Evolutionary conservation across 2,888 invertebrate species (phyloP), one percentile per base, ranked within the genome.

Genomic region (Drosophila glabriapex): DNA sequence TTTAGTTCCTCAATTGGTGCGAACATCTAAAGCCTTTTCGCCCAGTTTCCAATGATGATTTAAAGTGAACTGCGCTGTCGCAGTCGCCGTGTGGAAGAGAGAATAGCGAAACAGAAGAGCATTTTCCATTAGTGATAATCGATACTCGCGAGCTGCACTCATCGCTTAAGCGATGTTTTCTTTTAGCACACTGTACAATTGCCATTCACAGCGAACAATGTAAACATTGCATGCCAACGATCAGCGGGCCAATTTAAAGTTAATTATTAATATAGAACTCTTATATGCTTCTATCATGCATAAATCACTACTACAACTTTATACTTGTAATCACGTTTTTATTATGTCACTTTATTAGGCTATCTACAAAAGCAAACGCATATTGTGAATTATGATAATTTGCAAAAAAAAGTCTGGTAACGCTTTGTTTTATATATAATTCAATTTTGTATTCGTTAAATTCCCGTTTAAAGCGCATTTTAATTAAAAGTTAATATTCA

Each of bases 151-250:
- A 39, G 49, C 53, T 55, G 58, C 56, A 54, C 33, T 53, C 29
- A 73, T 60, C 22, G 46, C 7, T 9, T 41, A 58, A 29, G 28
- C 78, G 67, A 76, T 78, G 49, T 72, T 74, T 69, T 43, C 33
- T 29, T 25, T 12, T 46, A 37, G 56, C 61, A 60, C 59, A 59
- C 52, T 39, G 19, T 14, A 3, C 3, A 66, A 39, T 16, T 68
- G 77, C 10, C 68, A 76, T 65, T 78, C 78, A 64, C 81, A n/a
- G 35, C 46, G 68, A 76, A 68, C 52, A 72, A 31, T 61, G 62
- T 69, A 74, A 74, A 65, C 69, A 79, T 50, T 74, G 60, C 50
- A 69, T 61, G 62, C 10, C 73, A 56, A 54, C 39, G 43, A 50
- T 5, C 10, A 43, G 55, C 62, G 52, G 28, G n/a, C 10, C 12